phyloP scores from a whole-genome alignment of 2,113 vertebrate genomes.

The Lethenteron camtschaticum region DNA sequence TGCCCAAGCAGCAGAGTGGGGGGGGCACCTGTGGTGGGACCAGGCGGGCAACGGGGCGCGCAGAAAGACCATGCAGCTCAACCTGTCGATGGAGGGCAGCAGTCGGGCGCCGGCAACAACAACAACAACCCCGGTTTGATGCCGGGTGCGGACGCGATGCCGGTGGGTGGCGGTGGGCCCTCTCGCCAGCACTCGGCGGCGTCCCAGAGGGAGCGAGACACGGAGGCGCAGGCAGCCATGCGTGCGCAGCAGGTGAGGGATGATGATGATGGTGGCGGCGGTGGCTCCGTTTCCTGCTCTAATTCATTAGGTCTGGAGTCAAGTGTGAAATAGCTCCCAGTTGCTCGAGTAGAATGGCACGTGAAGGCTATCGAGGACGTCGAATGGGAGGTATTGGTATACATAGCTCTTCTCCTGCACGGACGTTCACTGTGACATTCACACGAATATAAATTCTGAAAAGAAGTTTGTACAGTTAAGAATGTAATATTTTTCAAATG shows the following conservation, averaged over 20 bases:
- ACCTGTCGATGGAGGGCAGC: slow-evolving; percentile 50
- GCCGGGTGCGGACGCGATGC: slow-evolving; percentile 15
- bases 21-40: slow-evolving; percentile 14
- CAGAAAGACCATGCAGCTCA: slow-evolving; percentile 29
- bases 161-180: slow-evolving; percentile 22
- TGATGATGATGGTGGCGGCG: not conserved
- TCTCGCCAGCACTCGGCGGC: slow-evolving; percentile 35
- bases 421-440: too few relatives aligned
- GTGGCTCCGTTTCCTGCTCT: slow-evolving; percentile 7
- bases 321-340: too few relatives aligned
- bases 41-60: slow-evolving; percentile 28
- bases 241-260: slow-evolving; percentile 31
- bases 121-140: slow-evolving; percentile 16
- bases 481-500: too few relatives aligned
- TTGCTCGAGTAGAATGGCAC: too few relatives aligned
- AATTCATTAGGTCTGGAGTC: slow-evolving; percentile 14
- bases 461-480: too few relatives aligned
- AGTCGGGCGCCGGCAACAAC: slow-evolving; percentile 15
- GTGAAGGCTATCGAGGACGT: too few relatives aligned
- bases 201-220: slow-evolving; percentile 38
- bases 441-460: too few relatives aligned
- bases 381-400: too few relatives aligned
- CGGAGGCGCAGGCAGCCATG: slow-evolving; percentile 10
- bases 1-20: not conserved
- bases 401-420: too few relatives aligned